Evolutionary conservation across 2,888 invertebrate species (phyloP).

Genomic region (Abrostola triplasia): DNA sequence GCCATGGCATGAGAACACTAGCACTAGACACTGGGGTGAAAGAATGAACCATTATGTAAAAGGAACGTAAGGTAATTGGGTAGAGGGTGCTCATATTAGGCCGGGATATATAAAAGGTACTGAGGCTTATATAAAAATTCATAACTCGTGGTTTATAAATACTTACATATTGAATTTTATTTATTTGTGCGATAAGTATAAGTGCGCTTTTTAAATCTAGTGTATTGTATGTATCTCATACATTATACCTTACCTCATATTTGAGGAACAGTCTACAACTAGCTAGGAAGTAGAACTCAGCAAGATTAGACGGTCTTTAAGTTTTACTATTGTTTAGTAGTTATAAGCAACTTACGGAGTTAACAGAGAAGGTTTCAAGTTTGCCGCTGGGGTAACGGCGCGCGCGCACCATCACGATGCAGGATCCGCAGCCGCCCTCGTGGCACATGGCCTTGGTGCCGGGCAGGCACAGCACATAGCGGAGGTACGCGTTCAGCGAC

Average conservation of each 20-base stretch:
- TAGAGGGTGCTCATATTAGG: neutral
- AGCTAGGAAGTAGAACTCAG: neutral
- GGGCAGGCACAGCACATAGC: slow-evolving; percentile 87
- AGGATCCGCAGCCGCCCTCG: slow-evolving; percentile 80
- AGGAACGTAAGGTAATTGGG: neutral
- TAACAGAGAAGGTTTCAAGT: slow-evolving; percentile 77
- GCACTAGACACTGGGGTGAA: slow-evolving; percentile 75
- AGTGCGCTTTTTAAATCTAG: no score
- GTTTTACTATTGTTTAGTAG: neutral
- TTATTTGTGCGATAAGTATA: no score
- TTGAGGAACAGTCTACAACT: no score
- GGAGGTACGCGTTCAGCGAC: slow-evolving; percentile 89
- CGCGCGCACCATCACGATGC: slow-evolving; percentile 78
- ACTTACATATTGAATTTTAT: no score
- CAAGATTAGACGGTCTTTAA: neutral
- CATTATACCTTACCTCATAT: no score
- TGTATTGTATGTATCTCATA: no score
- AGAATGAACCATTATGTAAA: no score
- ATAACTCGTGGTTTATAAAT: no score
- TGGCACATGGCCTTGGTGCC: slow-evolving; percentile 90
- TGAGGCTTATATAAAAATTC: no score
- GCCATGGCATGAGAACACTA: slow-evolving; percentile 89
- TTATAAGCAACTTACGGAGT: slow-evolving; percentile 70
- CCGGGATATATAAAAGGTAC: neutral
- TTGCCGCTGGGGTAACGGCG: slow-evolving; percentile 64